A percentile compares a stretch with the other conserved stretches of the same genome.
These are phyloP conservation scores for Empidonax alnorum DNA, from an alignment of 2,113 vertebrate genomes.

Conservation along the genomic window DNA sequence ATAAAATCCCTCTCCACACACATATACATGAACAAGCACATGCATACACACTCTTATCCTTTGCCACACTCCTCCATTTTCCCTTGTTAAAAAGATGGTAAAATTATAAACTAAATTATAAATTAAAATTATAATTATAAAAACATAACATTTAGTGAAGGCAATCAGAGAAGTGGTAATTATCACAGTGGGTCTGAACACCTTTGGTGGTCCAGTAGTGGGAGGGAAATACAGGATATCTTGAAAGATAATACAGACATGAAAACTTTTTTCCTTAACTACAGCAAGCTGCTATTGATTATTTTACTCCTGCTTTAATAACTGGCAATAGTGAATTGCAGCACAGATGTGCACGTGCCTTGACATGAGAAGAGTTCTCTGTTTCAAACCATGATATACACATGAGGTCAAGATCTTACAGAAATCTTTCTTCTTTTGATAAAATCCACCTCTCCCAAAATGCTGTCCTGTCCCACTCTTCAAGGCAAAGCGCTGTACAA, in stretches of 20 bases:
- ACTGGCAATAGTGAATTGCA: not conserved
- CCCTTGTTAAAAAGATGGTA: constrained; percentile 3
- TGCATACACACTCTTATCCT: not conserved
- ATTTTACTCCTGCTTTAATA: constrained; percentile 1
- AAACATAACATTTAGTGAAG: not conserved
- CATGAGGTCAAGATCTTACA: not conserved
- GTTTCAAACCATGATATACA: not conserved
- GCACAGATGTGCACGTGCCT: not conserved
- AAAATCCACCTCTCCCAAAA: not conserved
- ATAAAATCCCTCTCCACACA: not conserved
- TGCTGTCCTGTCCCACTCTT: rapidly evolving
- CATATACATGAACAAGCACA: not conserved
- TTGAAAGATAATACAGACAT: not conserved
- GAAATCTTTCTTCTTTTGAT: not conserved
- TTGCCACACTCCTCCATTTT: not conserved
- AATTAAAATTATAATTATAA: constrained; percentile 6
- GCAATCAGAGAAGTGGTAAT: constrained; percentile 56
- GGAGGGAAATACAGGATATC: not conserved
- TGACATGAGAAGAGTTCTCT: not conserved
- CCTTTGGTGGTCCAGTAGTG: not conserved
- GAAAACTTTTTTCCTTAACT: not conserved
- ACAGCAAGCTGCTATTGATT: not conserved
- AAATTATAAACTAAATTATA: not conserved
- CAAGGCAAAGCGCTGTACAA: not conserved
- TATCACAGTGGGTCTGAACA: constrained; percentile 46